A percentile compares a stretch with the other conserved stretches of the same genome.
phyloP scores from a whole-genome alignment of 1,140 invertebrate genomes.

The Monomorium pharaonis region DNA sequence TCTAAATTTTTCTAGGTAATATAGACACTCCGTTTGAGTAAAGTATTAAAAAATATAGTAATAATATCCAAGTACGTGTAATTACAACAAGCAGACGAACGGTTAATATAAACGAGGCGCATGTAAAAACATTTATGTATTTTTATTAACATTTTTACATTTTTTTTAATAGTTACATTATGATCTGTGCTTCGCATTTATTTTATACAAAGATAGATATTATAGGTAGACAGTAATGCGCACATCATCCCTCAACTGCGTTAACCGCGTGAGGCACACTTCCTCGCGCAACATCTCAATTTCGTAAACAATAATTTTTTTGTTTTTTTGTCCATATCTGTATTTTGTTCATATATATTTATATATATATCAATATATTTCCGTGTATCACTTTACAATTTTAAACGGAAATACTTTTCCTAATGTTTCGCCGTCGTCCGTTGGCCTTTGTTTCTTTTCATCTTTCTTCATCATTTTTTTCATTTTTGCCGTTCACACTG shows the following conservation, averaged over 20 bases:
- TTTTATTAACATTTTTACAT: slow-evolving; percentile 83
- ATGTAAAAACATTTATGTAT: slow-evolving; percentile 82
- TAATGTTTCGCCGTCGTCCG: slow-evolving; percentile 38
- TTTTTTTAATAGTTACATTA: slow-evolving; percentile 78
- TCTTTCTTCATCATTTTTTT: slow-evolving; percentile 6
- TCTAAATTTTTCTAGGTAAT: too few relatives aligned
- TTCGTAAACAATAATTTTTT: slow-evolving; percentile 58
- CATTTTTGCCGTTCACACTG: slow-evolving; percentile 42
- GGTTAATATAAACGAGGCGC: neutral
- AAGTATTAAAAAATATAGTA: neutral
- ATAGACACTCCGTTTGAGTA: too few relatives aligned
- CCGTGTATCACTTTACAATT: slow-evolving; percentile 33
- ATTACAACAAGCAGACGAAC: neutral
- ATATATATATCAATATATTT: slow-evolving; percentile 57
- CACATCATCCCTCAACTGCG: slow-evolving; percentile 12
- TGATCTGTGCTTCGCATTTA: slow-evolving; percentile 75
- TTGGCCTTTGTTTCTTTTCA: neutral
- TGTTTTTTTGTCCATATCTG: slow-evolving; percentile 40
- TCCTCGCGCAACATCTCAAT: slow-evolving; percentile 54
- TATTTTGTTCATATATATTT: slow-evolving; percentile 46
- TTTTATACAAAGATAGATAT: slow-evolving; percentile 82
- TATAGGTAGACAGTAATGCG: slow-evolving; percentile 72
- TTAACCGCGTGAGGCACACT: slow-evolving; percentile 34
- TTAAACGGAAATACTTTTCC: slow-evolving; percentile 69
- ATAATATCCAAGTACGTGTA: neutral